A percentile compares a stretch with the other conserved stretches of the same genome.
These are phyloP conservation scores for Drosophila virilis DNA, from an alignment of 1,140 invertebrate genomes.

Conservation along the genomic window DNA sequence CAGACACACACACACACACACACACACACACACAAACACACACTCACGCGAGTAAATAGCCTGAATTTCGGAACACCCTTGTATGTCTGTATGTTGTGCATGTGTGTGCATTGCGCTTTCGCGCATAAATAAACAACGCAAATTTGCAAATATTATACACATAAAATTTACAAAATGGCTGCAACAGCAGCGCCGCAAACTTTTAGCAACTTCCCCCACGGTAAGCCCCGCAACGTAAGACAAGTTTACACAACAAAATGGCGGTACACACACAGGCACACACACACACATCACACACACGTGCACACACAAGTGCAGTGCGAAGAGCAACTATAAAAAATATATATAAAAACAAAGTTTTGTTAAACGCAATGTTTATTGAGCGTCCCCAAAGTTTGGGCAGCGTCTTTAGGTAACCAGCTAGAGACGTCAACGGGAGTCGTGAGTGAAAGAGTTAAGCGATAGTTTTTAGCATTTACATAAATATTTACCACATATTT, in stretches of 20 bases:
- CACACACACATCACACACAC: slow-evolving; percentile 16
- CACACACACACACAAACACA: not conserved
- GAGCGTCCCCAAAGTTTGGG: slow-evolving; percentile 60
- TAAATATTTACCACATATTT: no score
- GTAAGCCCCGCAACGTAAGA: slow-evolving; percentile 13
- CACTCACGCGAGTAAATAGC: slow-evolving; percentile 21
- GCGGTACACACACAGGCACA: slow-evolving; percentile 51
- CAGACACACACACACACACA: slow-evolving; percentile 1
- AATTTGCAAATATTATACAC: slow-evolving; percentile 81
- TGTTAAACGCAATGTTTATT: slow-evolving; percentile 78
- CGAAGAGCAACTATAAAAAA: slow-evolving; percentile 62
- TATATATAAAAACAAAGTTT: slow-evolving; percentile 60
- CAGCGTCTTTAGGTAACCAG: slow-evolving; percentile 52
- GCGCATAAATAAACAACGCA: slow-evolving; percentile 79
- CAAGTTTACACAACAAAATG: slow-evolving; percentile 79
- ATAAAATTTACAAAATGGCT: slow-evolving; percentile 79
- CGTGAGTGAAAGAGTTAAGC: not conserved
- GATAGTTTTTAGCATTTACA: not conserved
- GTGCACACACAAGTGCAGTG: slow-evolving; percentile 49
- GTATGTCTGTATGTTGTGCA: slow-evolving; percentile 29
- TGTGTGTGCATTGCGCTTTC: slow-evolving; percentile 54
- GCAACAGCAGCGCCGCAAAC: slow-evolving; percentile 50
- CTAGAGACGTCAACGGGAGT: slow-evolving; percentile 29
- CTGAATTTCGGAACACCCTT: slow-evolving; percentile 22
- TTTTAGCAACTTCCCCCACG: slow-evolving; percentile 26